Evolutionary conservation across 1,140 invertebrate genomes (phyloP).

Genomic region (Campoletis sonorensis): DNA sequence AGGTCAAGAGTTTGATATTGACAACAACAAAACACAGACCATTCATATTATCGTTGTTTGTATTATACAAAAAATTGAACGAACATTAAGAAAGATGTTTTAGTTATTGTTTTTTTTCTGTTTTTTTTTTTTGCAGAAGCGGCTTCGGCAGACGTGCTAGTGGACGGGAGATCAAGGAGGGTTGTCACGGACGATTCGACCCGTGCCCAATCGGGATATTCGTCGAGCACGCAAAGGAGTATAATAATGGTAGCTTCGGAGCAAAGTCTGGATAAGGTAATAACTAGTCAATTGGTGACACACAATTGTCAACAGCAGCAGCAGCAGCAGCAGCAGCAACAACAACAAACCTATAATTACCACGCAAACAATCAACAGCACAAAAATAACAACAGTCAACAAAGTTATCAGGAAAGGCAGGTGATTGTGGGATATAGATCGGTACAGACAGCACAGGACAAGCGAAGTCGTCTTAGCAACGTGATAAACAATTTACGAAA

Average conservation of each 20-base stretch:
- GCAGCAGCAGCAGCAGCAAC: slow-evolving; percentile 61
- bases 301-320: slow-evolving; percentile 53
- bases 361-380: slow-evolving; percentile 19
- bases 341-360: slow-evolving; percentile 53
- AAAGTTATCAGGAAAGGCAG: slow-evolving; percentile 12
- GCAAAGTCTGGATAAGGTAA: slow-evolving; percentile 69
- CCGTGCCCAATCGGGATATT: slow-evolving; percentile 48
- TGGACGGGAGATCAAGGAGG: slow-evolving; percentile 63
- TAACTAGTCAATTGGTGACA: slow-evolving; percentile 56
- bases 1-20: no score
- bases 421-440: slow-evolving; percentile 54
- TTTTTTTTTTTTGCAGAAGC: slow-evolving; percentile 64
- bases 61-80: neutral
- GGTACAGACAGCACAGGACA: slow-evolving; percentile 69
- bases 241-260: slow-evolving; percentile 71
- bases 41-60: neutral
- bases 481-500: slow-evolving; percentile 73
- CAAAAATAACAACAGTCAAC: slow-evolving; percentile 15
- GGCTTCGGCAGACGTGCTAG: slow-evolving; percentile 63
- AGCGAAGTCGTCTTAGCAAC: slow-evolving; percentile 72
- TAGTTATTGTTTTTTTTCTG: no score
- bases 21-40: neutral
- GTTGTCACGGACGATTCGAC: slow-evolving; percentile 56
- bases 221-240: slow-evolving; percentile 52
- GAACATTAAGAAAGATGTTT: neutral